Evolutionary conservation across 2,113 vertebrate genomes (phyloP), one percentile per base, ranked within the genome.

Genomic region (Rissa tridactyla): DNA sequence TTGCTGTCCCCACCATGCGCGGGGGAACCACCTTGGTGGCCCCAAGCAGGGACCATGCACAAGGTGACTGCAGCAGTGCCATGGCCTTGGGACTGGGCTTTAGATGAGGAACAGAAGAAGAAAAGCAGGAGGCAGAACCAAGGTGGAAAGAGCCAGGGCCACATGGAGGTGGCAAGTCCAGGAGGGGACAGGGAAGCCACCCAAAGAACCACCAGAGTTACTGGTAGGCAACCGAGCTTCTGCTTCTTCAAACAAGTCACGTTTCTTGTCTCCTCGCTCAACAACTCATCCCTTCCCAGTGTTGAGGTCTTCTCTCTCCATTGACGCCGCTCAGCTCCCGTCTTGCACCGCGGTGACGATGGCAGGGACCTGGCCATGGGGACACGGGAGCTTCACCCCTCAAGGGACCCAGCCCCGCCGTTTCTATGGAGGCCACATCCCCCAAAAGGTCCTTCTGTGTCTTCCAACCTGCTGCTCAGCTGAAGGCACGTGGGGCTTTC

Each of bases 331-430:
- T 83, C 47, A 15, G 13, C 10, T 79, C 32, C 51, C 27, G 23
- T 11, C 23, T 5, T 20, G 9, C 44, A 51, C 47, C 0, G 0
- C 0, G 0, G 65, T 60, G 85, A 60, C 0, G 0, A 51, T 0
- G 4, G 32, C 49, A 36, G 15, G 40, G 46, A 84, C 10, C 4
- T 15, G 29, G 40, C 25, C 15, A 7, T 17, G 64, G n/a, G 34
- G 64, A 64, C 75, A n/a, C 0, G 0, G 23, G 11, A 65, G 20
- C 36, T 84, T 47, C 21, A 57, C 16, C 14, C 22, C 11, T 27
- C 1, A 1, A 82, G 51, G 32, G 15, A 86, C 51, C 30, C 34
- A 18, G 11, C 8, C 47, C 19, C 2, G 15, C 38, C 3, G 7
- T 46, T 51, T 19, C 62, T 21, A 8, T 7, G 38, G 68, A 71